Conservation (phyloP, 2,888 invertebrate genomes). For the Chydorus sphaericus region DNA sequence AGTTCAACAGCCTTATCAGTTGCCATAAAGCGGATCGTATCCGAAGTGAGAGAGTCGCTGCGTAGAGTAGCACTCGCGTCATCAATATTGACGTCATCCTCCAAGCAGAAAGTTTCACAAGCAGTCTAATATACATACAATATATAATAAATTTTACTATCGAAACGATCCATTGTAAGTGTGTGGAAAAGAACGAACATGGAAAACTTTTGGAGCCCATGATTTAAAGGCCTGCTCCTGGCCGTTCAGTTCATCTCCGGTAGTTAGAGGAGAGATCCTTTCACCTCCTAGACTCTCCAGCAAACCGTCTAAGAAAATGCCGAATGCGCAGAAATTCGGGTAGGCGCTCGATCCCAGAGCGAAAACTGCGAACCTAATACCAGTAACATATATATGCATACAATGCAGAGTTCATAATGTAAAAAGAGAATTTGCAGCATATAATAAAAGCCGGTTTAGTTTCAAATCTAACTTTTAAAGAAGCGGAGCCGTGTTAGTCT, state of each 20-base stretch:
- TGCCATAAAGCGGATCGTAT: constrained; percentile 61
- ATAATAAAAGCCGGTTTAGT: no score
- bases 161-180: background rate
- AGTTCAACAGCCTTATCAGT: no score
- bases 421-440: no score
- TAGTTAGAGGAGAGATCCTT: constrained; percentile 60
- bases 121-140: constrained; percentile 46
- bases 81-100: constrained; percentile 70
- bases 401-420: background rate
- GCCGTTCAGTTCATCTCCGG: constrained; percentile 89
- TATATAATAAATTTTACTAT: background rate
- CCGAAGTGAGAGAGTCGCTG: constrained; percentile 28
- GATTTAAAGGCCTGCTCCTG: constrained; percentile 87
- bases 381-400: background rate
- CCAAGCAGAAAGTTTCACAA: constrained; percentile 85
- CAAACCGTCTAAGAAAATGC: constrained; percentile 80
- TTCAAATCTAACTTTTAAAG: no score
- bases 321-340: constrained; percentile 91
- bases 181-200: constrained; percentile 38
- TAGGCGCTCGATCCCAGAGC: constrained; percentile 90
- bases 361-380: constrained; percentile 72
- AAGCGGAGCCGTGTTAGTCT: constrained; percentile 18
- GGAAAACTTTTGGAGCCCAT: constrained; percentile 79
- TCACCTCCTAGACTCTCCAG: constrained; percentile 82
- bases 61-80: constrained; percentile 63